Percentiles rank a stretch among this genome's conserved stretches.
Evolutionary conservation across 1,140 invertebrate genomes (phyloP).

Genomic region (Helicoverpa armigera): DNA sequence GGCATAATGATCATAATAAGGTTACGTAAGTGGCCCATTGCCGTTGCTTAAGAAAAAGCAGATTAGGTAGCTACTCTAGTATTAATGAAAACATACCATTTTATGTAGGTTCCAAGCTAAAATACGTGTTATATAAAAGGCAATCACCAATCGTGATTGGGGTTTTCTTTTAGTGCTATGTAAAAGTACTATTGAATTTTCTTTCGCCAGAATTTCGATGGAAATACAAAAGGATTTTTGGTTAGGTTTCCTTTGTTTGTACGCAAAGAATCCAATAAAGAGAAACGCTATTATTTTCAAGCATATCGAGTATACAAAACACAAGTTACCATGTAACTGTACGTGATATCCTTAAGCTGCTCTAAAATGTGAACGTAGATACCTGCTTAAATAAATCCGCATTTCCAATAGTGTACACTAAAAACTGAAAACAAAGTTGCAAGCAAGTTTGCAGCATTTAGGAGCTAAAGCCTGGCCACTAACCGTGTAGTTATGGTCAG

Average conservation of each 20-base stretch:
- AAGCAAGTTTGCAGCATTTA: slow-evolving; percentile 6
- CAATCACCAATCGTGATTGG: slow-evolving; percentile 9
- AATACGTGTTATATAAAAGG: no score
- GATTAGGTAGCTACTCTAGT: not conserved
- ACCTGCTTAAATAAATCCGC: not conserved
- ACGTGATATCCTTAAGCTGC: no score
- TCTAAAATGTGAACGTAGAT: no score
- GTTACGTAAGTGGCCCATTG: slow-evolving; percentile 5
- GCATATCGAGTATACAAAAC: not conserved
- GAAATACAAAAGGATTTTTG: slow-evolving; percentile 1
- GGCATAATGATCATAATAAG: slow-evolving; percentile 26
- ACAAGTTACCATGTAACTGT: no score
- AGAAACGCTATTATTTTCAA: not conserved
- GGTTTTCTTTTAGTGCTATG: not conserved
- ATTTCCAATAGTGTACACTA: slow-evolving; percentile 5
- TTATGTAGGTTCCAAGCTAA: no score
- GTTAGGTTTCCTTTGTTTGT: slow-evolving; percentile 6
- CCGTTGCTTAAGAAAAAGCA: slow-evolving; percentile 7
- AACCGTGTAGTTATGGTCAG: slow-evolving; percentile 36
- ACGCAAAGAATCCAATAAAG: not conserved
- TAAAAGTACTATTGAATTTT: slow-evolving; percentile 3
- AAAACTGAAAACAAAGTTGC: slow-evolving; percentile 3
- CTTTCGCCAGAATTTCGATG: not conserved
- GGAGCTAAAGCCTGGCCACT: slow-evolving; percentile 12
- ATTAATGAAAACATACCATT: no score